Percentiles rank a stretch among this genome's conserved stretches.
These are phyloP conservation scores for Xestoiulus laeticollis DNA, from an alignment of 2,888 invertebrate species.

Conservation along the genomic window DNA sequence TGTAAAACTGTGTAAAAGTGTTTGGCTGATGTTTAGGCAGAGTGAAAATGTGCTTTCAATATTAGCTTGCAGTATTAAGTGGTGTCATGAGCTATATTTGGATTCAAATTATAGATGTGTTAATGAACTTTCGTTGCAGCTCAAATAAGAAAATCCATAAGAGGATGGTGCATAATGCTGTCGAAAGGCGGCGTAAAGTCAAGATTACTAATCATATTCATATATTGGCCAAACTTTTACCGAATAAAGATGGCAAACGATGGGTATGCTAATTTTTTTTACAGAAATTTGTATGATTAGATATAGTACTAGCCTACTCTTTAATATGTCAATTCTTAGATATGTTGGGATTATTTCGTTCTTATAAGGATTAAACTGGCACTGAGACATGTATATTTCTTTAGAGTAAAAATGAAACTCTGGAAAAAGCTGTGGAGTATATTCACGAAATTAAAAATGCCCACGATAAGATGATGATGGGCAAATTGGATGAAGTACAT, in stretches of 20 bases:
- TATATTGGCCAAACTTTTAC: constrained; percentile 54
- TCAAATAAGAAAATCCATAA: constrained; percentile 36
- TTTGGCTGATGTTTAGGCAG: too few species aligned
- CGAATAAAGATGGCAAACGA: constrained; percentile 53
- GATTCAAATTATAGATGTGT: neutral
- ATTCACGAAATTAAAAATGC: constrained; percentile 61
- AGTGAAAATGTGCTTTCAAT: too few species aligned
- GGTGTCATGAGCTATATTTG: too few species aligned
- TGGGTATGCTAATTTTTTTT: constrained; percentile 48
- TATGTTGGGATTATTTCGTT: too few species aligned
- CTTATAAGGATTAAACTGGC: too few species aligned
- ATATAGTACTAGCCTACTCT: too few species aligned
- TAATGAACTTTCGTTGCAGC: neutral
- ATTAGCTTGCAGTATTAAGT: too few species aligned
- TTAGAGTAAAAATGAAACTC: constrained; percentile 59
- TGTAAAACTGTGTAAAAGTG: too few species aligned
- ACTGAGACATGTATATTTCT: neutral
- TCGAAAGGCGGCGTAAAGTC: constrained; percentile 55
- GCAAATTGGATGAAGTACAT: constrained; percentile 58
- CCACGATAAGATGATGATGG: constrained; percentile 59
- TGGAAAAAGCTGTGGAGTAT: constrained; percentile 62
- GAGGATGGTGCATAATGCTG: constrained; percentile 55
- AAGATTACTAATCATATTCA: constrained; percentile 55
- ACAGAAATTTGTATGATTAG: neutral
- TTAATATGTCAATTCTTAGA: too few species aligned